A percentile compares a stretch with the other conserved stretches of the same genome.
These are phyloP conservation scores for Nylanderia fulva DNA, from an alignment of 1,140 invertebrate genomes.

Conservation along the genomic window DNA sequence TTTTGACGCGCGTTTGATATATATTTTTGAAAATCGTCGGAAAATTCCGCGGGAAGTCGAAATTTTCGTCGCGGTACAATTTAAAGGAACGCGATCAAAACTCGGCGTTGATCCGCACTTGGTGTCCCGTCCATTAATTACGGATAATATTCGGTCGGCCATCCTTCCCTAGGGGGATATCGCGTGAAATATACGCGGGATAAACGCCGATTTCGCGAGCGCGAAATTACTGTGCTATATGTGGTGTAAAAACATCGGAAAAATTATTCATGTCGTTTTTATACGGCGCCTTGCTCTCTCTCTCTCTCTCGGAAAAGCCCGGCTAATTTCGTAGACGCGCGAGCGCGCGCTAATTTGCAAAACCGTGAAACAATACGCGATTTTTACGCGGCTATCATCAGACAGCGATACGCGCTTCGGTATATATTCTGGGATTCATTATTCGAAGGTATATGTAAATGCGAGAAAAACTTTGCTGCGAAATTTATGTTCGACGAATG, in stretches of 20 bases:
- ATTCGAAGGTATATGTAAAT: neutral
- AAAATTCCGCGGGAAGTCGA: slow-evolving; percentile 27
- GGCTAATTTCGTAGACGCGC: slow-evolving; percentile 56
- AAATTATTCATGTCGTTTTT: slow-evolving; percentile 62
- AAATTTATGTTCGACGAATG: neutral
- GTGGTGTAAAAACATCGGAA: slow-evolving; percentile 44
- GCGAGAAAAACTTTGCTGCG: too few relatives aligned
- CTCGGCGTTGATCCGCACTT: slow-evolving; percentile 25
- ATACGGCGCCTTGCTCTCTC: slow-evolving; percentile 36
- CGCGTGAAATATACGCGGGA: slow-evolving; percentile 55
- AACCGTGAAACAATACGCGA: slow-evolving; percentile 27
- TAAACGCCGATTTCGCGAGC: slow-evolving; percentile 56
- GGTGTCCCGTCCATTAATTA: slow-evolving; percentile 58
- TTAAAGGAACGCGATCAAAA: slow-evolving; percentile 54
- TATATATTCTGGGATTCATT: slow-evolving; percentile 14
- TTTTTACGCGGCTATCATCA: slow-evolving; percentile 15
- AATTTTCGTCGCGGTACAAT: slow-evolving; percentile 1
- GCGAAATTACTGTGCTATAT: slow-evolving; percentile 47
- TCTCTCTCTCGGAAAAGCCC: slow-evolving; percentile 33
- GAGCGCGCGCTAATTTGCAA: slow-evolving; percentile 41
- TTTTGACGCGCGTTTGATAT: slow-evolving; percentile 46
- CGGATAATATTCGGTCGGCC: slow-evolving; percentile 44
- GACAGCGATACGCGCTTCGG: slow-evolving; percentile 3
- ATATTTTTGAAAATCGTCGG: slow-evolving; percentile 24
- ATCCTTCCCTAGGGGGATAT: slow-evolving; percentile 31